Conservation (phyloP, 2,113 vertebrate genomes). For the Alouatta palliata region DNA sequence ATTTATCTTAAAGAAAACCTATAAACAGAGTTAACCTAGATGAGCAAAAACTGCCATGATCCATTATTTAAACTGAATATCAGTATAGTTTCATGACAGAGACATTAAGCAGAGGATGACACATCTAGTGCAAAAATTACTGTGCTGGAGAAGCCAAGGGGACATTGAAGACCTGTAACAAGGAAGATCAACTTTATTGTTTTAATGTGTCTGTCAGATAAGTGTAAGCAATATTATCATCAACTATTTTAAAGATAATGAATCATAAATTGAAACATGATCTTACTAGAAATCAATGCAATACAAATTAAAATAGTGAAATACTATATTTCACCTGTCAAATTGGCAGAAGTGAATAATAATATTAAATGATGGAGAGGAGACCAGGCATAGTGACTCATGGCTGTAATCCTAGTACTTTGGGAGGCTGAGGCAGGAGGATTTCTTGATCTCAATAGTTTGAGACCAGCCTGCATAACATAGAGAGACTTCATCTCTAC, state of each 20-base stretch:
- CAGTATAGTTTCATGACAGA: neutral
- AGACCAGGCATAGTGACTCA: too few species aligned
- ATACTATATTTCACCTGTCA: neutral
- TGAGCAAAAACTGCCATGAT: neutral
- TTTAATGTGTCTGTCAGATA: neutral
- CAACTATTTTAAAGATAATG: neutral
- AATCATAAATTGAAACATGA: neutral
- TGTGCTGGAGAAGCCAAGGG: neutral
- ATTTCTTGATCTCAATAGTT: too few species aligned
- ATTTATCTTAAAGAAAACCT: neutral
- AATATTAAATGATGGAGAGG: neutral
- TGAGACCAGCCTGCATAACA: too few species aligned
- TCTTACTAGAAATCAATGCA: neutral
- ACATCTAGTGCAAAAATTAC: neutral
- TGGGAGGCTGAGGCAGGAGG: too few species aligned
- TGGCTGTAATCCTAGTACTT: too few species aligned
- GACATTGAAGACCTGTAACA: neutral
- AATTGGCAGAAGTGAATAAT: neutral
- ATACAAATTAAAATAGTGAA: neutral
- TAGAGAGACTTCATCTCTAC: too few species aligned
- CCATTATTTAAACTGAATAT: neutral
- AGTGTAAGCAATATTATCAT: neutral
- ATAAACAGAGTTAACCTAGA: neutral
- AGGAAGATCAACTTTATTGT: neutral
- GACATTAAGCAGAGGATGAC: neutral